Evolutionary conservation across 1,140 invertebrate species (phyloP), one percentile per base, ranked within the genome.

Genomic region (Xylocopa sonorina): DNA sequence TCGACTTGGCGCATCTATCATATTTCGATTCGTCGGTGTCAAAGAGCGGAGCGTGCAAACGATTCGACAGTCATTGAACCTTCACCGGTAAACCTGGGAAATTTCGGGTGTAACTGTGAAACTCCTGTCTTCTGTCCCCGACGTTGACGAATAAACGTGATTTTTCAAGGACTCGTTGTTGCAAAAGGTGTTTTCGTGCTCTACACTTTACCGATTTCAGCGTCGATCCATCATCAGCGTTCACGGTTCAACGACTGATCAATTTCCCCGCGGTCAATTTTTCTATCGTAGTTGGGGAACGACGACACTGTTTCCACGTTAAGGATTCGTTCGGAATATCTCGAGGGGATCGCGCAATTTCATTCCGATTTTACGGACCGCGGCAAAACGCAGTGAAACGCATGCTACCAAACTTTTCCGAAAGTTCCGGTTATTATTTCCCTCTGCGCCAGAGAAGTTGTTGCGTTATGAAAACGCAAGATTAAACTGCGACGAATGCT

Each of bases 11-110:
- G 12, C 58, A 62, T 62, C 58, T 62, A 62, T 62, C 58, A 62
- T n/a, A n/a, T 38, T 24, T n/a, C 58, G 32, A 60, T 60, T 38
- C 58, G n/a, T 38, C 58, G 14, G n/a, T 60, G 58, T 38, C 58
- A 38, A 60, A 60, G 21, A n/a, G 21, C 7, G 21, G n/a, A 62
- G 18, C 58, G 58, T 34, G 10, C 57, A 14, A 60, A n/a, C 32
- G 32, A 60, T 24, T 24, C 58, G 58, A 62, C 58, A 24, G 34
- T 38, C 5, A 21, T 32, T 14, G 9, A 38, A 62, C 34, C 32
- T 24, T 38, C 34, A 1, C 10, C 58, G 32, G 34, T 32, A 38
- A 60, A 60, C 32, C 12, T 14, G 4, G 10, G 32, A 9, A 62
- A 62, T 24, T 38, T 60, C 58, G 16, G 18, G 9, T 32, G 55